These are phyloP conservation scores for Aricia agestis DNA, from an alignment of 1,140 invertebrate genomes.

Conservation along the genomic window DNA sequence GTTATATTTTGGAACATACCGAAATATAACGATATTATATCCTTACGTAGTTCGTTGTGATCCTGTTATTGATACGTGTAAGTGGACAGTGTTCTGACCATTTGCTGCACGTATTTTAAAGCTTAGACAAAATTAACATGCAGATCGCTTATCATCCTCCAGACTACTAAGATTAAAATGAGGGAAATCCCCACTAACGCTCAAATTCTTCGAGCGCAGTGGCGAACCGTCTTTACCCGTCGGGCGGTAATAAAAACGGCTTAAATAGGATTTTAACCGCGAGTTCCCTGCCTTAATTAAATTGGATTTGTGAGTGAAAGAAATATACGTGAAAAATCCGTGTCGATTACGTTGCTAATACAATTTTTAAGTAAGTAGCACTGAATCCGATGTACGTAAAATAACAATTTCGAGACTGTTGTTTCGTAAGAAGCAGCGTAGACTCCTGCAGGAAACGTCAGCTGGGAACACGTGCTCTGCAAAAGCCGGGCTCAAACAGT, in stretches of 20 bases:
- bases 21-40: too few species aligned
- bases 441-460: constrained; percentile 55
- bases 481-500: neutral
- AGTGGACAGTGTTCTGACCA: neutral
- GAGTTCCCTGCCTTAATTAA: constrained; percentile 75
- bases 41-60: too few species aligned
- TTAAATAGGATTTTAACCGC: constrained; percentile 76
- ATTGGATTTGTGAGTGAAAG: constrained; percentile 74
- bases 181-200: constrained; percentile 60
- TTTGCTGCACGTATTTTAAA: constrained; percentile 1
- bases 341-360: constrained; percentile 61
- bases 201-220: constrained; percentile 68
- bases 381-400: too few species aligned
- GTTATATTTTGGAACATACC: too few species aligned
- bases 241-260: constrained; percentile 74
- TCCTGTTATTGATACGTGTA: too few species aligned
- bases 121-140: constrained; percentile 65
- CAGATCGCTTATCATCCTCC: constrained; percentile 60
- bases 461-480: constrained; percentile 39
- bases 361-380: neutral
- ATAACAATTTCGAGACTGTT: neutral
- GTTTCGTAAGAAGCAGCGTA: constrained; percentile 12
- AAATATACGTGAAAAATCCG: constrained; percentile 73
- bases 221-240: constrained; percentile 68
- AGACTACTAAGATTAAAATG: constrained; percentile 65